These are phyloP conservation scores for Volucella inanis DNA, from an alignment of 2,888 invertebrate genomes.

Conservation along the genomic window DNA sequence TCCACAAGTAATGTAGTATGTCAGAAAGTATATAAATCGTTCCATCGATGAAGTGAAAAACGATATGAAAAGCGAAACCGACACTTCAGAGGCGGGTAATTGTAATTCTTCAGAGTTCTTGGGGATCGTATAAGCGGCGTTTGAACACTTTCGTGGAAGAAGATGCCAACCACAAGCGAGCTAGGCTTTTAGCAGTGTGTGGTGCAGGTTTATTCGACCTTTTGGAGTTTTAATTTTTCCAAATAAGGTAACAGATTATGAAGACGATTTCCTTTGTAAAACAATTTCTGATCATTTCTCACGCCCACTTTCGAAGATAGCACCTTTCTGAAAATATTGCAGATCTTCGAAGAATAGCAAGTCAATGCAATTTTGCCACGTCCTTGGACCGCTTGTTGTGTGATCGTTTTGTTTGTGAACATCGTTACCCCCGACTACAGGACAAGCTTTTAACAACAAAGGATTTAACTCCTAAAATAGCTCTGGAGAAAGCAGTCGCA, in stretches of 20 bases:
- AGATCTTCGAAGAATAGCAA: slow-evolving; percentile 82
- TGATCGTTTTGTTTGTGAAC: slow-evolving; percentile 24
- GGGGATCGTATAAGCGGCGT: background rate
- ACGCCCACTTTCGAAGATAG: background rate
- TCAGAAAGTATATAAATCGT: too few relatives aligned
- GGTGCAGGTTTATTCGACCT: slow-evolving; percentile 22
- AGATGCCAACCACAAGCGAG: slow-evolving; percentile 13
- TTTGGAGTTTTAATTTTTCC: slow-evolving; percentile 22
- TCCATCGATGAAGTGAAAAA: too few relatives aligned
- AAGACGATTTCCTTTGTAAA: slow-evolving; percentile 5
- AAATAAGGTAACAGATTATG: slow-evolving; percentile 29
- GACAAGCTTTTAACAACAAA: slow-evolving; percentile 24
- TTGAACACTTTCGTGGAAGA: background rate
- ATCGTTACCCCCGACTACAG: slow-evolving; percentile 4
- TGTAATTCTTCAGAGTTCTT: background rate
- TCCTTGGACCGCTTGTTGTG: slow-evolving; percentile 23
- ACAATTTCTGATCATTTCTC: slow-evolving; percentile 28
- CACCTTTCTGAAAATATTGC: slow-evolving; percentile 17
- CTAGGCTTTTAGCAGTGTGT: slow-evolving; percentile 13
- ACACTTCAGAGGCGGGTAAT: too few relatives aligned
- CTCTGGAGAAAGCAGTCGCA: too few relatives aligned
- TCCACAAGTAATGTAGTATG: too few relatives aligned
- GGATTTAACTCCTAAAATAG: too few relatives aligned
- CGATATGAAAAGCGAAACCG: too few relatives aligned
- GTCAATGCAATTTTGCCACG: slow-evolving; percentile 77